Base-by-base conservation (phyloP, 1,140 invertebrate genomes). In the Chymomyza costata region DNA sequence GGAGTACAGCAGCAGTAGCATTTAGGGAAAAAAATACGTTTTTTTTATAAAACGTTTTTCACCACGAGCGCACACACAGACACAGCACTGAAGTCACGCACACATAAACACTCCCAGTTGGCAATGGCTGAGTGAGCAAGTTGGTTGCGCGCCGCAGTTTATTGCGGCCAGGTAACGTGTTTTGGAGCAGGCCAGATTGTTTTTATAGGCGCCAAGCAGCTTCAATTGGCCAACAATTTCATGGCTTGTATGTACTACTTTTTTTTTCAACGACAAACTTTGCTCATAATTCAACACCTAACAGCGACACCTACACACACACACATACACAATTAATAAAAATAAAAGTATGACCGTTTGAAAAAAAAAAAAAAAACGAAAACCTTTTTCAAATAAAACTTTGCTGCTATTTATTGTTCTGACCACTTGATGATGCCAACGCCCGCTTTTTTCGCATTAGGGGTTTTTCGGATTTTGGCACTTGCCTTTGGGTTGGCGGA, bases 321-420 rank as follows among this genome's bases (percentile, higher is more conserved):
- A 41, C 28, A 58, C 43, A 41, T 21, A 37, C 51, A 55, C 30
- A 47, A 51, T 46, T 38, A 45, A 53, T 45, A 53, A 61, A 66
- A 66, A 51, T 39, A 65, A 65, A 58, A 65, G 45, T 40, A 14
- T 43, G 50, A 56, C 50, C 35, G 44, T 21, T 17, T 43, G 54
- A 46, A 46, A 47, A 48, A 14, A 28, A 11, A 41, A 11, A 50
- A 37, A 43, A 39, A 40, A 21, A 50, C 47, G 37, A 78, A 59
- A 78, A 71, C 71, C 62, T 76, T 76, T 80, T 76, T 76, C 71
- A 78, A 76, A 76, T 76, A 80, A 76, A 76, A 76, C 71, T 76
- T 76, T 65, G 18, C 60, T n/a, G n/a, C n/a, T n/a, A n/a, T n/a
- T n/a, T n/a, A n/a, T n/a, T n/a, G n/a, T 30, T 78, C 66, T 76